Percentiles rank a stretch among this genome's conserved stretches.
phyloP scores from a whole-genome alignment of 2,113 vertebrate genomes.

The Bungarus multicinctus region DNA sequence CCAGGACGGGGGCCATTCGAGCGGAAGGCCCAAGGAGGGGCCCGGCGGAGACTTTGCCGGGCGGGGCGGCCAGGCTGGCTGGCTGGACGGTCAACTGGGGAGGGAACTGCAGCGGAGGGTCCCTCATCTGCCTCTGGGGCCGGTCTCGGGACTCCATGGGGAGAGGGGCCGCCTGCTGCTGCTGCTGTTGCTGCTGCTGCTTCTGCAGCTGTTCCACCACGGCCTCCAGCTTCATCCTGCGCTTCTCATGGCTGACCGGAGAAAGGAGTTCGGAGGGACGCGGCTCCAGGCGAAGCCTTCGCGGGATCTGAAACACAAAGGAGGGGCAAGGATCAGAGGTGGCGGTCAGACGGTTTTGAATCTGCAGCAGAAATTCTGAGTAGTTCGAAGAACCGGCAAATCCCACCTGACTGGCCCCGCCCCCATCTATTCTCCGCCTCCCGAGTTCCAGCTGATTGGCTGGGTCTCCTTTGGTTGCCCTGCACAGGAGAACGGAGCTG shows the following conservation, averaged over 20 bases:
- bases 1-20: constrained; percentile 65
- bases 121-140: constrained; percentile 81
- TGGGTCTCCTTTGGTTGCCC: no score
- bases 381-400: no score
- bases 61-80: constrained; percentile 74
- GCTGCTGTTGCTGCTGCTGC: constrained; percentile 80
- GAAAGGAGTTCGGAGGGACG: constrained; percentile 26
- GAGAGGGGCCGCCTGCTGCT: constrained; percentile 77
- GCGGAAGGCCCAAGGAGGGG: constrained; percentile 63
- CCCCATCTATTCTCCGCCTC: no score
- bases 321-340: no score
- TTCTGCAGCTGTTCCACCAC: constrained; percentile 91
- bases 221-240: constrained; percentile 83
- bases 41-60: constrained; percentile 66
- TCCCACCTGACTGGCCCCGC: no score
- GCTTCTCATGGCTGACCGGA: constrained; percentile 71
- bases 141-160: constrained; percentile 82
- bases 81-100: constrained; percentile 83
- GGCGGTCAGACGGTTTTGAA: no score
- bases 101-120: constrained; percentile 82
- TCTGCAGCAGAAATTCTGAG: no score
- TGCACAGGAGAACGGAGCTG: no score
- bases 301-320: constrained; percentile 68
- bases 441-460: no score
- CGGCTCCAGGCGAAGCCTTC: constrained; percentile 67